Evolutionary conservation across 2,888 invertebrate species (phyloP).

Genomic region (Stegophylla sp.): DNA sequence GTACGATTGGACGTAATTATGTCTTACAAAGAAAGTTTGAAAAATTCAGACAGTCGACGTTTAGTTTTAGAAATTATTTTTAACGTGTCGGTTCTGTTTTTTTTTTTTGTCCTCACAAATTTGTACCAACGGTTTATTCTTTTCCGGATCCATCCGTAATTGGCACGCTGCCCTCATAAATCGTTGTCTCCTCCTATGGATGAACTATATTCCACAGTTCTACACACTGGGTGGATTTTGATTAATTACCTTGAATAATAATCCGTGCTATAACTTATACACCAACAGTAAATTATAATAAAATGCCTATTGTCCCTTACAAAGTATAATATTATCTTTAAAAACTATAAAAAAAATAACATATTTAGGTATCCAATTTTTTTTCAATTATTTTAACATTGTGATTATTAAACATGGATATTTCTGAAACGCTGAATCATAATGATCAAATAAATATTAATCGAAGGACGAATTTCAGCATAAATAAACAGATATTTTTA

Average conservation of each 20-base stretch:
- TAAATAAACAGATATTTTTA: no score
- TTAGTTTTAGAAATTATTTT: constrained; percentile 35
- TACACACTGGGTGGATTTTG: not conserved
- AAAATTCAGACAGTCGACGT: not conserved
- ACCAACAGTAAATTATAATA: not conserved
- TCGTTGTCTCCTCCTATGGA: constrained; percentile 15
- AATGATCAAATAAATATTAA: no score
- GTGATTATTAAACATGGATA: no score
- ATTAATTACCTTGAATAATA: constrained; percentile 15
- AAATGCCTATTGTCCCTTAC: not conserved
- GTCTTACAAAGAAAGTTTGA: constrained; percentile 3
- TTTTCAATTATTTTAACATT: no score
- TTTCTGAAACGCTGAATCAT: no score
- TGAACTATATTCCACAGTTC: not conserved
- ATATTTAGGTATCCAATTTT: no score
- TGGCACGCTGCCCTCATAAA: constrained; percentile 44
- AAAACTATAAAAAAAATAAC: no score
- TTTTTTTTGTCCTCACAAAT: constrained; percentile 38
- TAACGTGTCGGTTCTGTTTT: constrained; percentile 34
- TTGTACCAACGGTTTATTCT: constrained; percentile 29
- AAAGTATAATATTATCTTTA: not conserved
- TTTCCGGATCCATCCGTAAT: constrained; percentile 36
- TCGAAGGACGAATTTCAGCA: no score
- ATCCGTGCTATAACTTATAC: not conserved
- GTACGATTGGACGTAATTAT: not conserved